Base-by-base conservation (phyloP, 1,140 invertebrate species). In the Drosophila malerkotliana region DNA sequence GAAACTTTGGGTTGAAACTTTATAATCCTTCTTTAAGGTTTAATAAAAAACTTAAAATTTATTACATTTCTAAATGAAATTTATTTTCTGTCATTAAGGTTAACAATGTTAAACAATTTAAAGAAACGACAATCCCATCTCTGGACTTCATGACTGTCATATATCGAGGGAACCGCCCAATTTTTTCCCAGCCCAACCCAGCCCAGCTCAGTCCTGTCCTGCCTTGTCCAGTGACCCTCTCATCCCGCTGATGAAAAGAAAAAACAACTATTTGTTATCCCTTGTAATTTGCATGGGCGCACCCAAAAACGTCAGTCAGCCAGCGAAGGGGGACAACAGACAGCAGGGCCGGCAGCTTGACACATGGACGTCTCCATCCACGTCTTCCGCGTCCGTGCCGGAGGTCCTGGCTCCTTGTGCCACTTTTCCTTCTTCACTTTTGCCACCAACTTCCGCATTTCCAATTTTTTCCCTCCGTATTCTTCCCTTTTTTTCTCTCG, bases 221-320 rank as follows among this genome's bases (percentile, higher is more conserved):
- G 39, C 34, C 14, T 24, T 30, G 8, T 32, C 3, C 32, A 8
- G 9, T 3, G 8, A 9, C 32, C 39, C 39, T 4, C 21, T 51
- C n/a, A 4, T 6, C n/a, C 9, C n/a, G 10, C 28, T 15, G 30
- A 4, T 4, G 44, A 14, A 1, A 45, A 15, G 10, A 26, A 47
- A 54, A 56, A 48, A 48, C 32, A 55, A 73, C 74, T 72, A 82
- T 82, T 82, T 82, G 75, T 79, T 79, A 72, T 69, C 66, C 61
- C 77, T 58, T 69, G 67, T 77, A 85, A 81, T 87, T 85, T 79
- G 78, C 77, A 77, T 77, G 60, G 47, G n/a, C 73, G 60, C 73
- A 67, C 81, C 72, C 77, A 44, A 57, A 75, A 67, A 58, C 47
- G 78, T 54, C 61, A 60, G 62, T 62, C 51, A 34, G 15, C 5